These are phyloP conservation scores for Trichoplusia ni DNA, from an alignment of 1,140 invertebrate species.

Conservation along the genomic window DNA sequence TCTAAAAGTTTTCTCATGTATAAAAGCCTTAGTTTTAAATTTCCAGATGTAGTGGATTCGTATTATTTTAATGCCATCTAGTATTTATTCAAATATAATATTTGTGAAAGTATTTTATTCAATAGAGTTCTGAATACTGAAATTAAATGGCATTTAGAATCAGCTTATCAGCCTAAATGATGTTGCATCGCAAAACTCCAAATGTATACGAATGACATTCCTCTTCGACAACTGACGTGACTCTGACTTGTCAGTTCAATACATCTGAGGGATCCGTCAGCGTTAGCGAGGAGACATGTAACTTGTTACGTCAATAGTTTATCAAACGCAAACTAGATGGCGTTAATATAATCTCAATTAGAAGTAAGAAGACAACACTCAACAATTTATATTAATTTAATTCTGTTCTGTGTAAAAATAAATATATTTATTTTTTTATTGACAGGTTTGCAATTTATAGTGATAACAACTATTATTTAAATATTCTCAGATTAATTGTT, in stretches of 20 bases:
- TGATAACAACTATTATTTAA: background rate
- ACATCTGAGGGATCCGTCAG: too few relatives aligned
- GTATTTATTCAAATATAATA: background rate
- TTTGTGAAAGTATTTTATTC: background rate
- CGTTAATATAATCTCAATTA: background rate
- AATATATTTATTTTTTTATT: background rate
- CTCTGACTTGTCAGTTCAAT: too few relatives aligned
- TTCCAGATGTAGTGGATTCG: too few relatives aligned
- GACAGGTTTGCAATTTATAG: background rate
- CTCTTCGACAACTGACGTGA: too few relatives aligned
- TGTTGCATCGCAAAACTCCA: too few relatives aligned
- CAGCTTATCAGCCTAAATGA: too few relatives aligned
- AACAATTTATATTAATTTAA: background rate
- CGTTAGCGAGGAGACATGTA: too few relatives aligned
- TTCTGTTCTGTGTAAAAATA: background rate
- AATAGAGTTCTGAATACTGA: background rate
- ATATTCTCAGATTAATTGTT: too few relatives aligned
- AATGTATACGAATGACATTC: too few relatives aligned
- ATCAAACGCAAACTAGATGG: background rate
- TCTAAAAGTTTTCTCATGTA: too few relatives aligned
- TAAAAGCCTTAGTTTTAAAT: too few relatives aligned
- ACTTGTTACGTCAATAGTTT: background rate
- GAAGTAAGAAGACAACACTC: constrained; percentile 5
- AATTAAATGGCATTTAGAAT: too few relatives aligned
- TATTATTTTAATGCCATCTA: constrained; percentile 11